Evolutionary conservation across 2,797 vertebrate species (phyloP).

Genomic region (Balearica regulorum): DNA sequence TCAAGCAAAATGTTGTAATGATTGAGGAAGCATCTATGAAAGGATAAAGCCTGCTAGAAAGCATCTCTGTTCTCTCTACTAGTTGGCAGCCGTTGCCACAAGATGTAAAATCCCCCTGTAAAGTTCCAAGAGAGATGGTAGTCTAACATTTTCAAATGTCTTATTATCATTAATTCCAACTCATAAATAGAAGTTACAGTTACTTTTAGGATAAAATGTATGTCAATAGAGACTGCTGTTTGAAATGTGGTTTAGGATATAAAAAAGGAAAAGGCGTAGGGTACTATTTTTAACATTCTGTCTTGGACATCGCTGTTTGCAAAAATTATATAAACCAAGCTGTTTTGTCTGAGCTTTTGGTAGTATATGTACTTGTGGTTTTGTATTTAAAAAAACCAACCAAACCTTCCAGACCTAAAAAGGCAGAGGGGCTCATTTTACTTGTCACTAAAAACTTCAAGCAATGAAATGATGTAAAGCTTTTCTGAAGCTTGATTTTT

Average conservation of each 20-base stretch:
- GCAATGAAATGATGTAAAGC: not conserved
- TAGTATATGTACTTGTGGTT: not conserved
- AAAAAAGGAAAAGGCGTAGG: not conserved
- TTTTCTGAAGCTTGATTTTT: not conserved
- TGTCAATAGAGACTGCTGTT: not conserved
- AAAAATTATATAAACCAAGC: not conserved
- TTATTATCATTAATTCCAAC: not conserved
- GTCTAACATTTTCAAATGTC: slow-evolving; percentile 1
- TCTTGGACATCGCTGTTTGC: not conserved
- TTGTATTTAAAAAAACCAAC: not conserved
- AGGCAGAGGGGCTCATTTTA: not conserved
- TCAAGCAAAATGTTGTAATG: not conserved
- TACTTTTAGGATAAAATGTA: not conserved
- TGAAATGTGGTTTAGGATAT: not conserved
- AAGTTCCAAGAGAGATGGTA: not conserved
- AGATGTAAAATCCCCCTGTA: not conserved
- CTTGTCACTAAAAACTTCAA: not conserved
- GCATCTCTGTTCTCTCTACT: not conserved
- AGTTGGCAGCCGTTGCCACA: slow-evolving; percentile 5
- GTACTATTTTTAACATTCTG: not conserved
- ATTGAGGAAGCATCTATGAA: not conserved
- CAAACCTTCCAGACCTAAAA: not conserved
- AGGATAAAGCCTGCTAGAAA: not conserved
- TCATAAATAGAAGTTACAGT: not conserved
- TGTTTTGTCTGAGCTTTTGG: slow-evolving; percentile 2